These are phyloP conservation scores for Zosterops japonicus DNA, from an alignment of 2,113 vertebrate species.

Conservation along the genomic window DNA sequence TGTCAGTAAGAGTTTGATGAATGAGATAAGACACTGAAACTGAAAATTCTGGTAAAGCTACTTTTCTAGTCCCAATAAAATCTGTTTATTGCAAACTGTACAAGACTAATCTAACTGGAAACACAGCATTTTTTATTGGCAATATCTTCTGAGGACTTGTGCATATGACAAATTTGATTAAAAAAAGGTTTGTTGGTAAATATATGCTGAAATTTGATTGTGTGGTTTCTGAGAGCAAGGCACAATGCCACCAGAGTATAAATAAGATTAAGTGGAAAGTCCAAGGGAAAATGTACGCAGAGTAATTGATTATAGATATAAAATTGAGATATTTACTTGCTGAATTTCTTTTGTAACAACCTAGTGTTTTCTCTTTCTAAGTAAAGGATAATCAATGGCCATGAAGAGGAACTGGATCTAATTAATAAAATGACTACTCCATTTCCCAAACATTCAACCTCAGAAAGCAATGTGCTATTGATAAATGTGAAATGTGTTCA, in stretches of 20 bases:
- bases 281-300: neutral
- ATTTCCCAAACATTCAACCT: constrained; percentile 14
- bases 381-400: constrained; percentile 21
- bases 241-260: neutral
- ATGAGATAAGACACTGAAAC: neutral
- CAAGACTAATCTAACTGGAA: neutral
- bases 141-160: neutral
- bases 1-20: constrained; percentile 25
- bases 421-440: constrained; percentile 30
- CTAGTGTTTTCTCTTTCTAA: neutral
- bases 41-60: neutral
- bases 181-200: constrained; percentile 5
- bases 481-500: constrained; percentile 49
- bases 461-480: constrained; percentile 22
- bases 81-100: neutral
- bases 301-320: constrained; percentile 5
- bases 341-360: neutral
- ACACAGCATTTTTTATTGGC: neutral
- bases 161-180: neutral
- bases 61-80: neutral
- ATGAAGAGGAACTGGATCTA: constrained; percentile 20
- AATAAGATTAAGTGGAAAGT: constrained; percentile 20
- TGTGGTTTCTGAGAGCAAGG: neutral
- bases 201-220: neutral
- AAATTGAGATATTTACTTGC: neutral